Conservation (phyloP, 2,113 vertebrate species). For the Caloenas nicobarica region DNA sequence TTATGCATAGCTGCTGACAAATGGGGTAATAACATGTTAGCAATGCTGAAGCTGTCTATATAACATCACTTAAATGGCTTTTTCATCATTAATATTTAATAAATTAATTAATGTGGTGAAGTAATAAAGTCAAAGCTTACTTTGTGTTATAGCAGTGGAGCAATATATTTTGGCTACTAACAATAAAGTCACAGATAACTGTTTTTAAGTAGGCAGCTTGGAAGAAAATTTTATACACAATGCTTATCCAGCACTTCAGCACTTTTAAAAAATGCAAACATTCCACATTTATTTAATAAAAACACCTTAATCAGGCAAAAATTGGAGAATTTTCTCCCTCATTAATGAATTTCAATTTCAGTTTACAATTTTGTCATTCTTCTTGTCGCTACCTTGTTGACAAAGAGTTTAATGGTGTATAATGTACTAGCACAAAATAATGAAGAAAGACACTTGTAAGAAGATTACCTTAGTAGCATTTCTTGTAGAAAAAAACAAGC, state of each 20-base stretch:
- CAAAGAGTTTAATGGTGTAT: background rate
- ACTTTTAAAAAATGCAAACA: background rate
- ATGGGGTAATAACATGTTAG: constrained; percentile 39
- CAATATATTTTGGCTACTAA: constrained; percentile 39
- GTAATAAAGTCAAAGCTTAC: constrained; percentile 50
- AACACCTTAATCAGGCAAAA: background rate
- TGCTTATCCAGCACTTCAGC: constrained; percentile 7
- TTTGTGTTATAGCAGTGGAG: background rate
- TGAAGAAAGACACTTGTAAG: background rate
- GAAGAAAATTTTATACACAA: constrained; percentile 19
- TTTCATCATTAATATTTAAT: constrained; percentile 76
- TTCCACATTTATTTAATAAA: constrained; percentile 24
- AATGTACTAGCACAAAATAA: background rate
- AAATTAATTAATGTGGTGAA: constrained; percentile 68
- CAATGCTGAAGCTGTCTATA: constrained; percentile 20
- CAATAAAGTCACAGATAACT: constrained; percentile 54
- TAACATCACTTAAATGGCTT: constrained; percentile 32
- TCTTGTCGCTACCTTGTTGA: background rate
- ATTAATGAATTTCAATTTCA: background rate
- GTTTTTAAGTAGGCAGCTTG: background rate
- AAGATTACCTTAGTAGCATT: background rate
- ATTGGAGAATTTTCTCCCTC: background rate
- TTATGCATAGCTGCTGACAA: constrained; percentile 26
- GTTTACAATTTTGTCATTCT: background rate
- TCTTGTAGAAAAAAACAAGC: background rate